Percentiles rank a stretch among this genome's conserved stretches.
These are phyloP conservation scores for Patella ulyssiponensis DNA, from an alignment of 2,888 invertebrate species.

Conservation along the genomic window DNA sequence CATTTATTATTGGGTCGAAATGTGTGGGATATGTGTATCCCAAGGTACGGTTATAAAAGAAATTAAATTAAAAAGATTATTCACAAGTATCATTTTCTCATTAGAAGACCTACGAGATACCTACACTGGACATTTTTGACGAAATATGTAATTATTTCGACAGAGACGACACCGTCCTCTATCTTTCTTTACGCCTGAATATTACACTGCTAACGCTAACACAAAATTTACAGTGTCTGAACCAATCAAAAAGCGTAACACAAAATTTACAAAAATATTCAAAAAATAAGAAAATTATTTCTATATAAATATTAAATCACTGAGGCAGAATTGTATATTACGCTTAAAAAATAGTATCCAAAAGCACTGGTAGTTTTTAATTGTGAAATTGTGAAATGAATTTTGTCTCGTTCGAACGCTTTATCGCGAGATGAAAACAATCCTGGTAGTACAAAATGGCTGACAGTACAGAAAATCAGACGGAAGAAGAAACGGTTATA, in stretches of 20 bases:
- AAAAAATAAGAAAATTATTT: neutral
- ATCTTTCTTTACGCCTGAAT: neutral
- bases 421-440: slow-evolving; percentile 4
- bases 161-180: neutral
- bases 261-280: neutral
- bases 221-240: neutral
- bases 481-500: neutral
- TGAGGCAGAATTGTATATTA: no score
- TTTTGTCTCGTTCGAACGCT: neutral
- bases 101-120: slow-evolving; percentile 18
- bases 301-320: no score
- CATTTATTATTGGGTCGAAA: no score
- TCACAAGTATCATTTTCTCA: no score
- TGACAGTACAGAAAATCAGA: slow-evolving; percentile 1
- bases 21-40: no score
- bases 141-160: neutral
- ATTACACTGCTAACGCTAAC: slow-evolving; percentile 11
- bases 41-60: no score
- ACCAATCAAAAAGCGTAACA: neutral
- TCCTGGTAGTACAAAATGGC: neutral
- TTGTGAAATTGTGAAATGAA: neutral
- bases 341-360: no score
- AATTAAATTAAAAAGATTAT: no score
- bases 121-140: slow-evolving; percentile 42
- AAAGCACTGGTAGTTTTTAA: no score